Evolutionary conservation across 1,140 invertebrate species (phyloP), one percentile per base, ranked within the genome.

Genomic region (Berghia stephanieae): DNA sequence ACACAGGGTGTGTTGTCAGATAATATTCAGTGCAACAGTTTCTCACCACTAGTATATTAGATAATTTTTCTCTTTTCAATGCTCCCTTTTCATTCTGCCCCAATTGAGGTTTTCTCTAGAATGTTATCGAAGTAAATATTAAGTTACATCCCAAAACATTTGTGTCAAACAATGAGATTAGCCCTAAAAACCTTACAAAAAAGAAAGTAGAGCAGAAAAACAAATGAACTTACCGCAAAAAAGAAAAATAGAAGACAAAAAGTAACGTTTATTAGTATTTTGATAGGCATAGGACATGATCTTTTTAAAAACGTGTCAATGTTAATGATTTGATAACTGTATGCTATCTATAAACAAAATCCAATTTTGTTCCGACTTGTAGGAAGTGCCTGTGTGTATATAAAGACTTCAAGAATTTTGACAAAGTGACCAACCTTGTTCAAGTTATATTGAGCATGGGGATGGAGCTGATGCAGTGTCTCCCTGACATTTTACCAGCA

Each of bases 311-410:
- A 1, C 40, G 34, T 24, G 27, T n/a, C n/a, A 55, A 8, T 55
- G 16, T 69, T 74, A 13, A 57, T 43, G 13, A 0, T 31, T 52
- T 5, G 18, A n/a, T 31, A 49, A 2, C 18, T 60, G 46, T 46
- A 24, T 36, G 27, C 43, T 57, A 5, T n/a, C 46, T 70, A 63
- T 46, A 43, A 38, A 31, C 10, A 0, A 1, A 77, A 27, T 49
- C 75, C 52, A 38, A 57, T 69, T 76, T 75, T 77, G 78, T 82
- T 78, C 68, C 76, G 79, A 55, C 55, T 85, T 84, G 34, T 73
- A 91, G 94, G 84, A 95, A 96, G 90, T 97, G 96, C 87, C 95
- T 96, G 93, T 97, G 95, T 88, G 96, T 95, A 89, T 95, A 95
- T 89, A 93, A 95, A 79, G 95, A 96, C 90, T 92, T 92, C 72